phyloP scores from a whole-genome alignment of 2,113 vertebrate genomes.

The Nymphicus hollandicus region DNA sequence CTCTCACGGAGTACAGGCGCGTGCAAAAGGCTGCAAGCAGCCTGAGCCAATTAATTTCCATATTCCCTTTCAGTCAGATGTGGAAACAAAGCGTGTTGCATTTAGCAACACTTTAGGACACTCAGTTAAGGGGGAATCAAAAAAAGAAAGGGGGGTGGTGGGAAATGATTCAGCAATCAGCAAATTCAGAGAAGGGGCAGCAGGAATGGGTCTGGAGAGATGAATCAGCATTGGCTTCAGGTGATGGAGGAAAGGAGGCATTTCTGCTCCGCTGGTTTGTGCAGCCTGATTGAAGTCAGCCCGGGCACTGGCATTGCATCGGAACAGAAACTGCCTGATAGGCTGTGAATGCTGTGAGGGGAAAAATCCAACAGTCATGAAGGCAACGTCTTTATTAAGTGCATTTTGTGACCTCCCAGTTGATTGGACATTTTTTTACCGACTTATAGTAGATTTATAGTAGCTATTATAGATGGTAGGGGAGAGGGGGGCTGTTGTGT shows the following conservation, averaged over 20 bases:
- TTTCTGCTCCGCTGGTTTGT: constrained; percentile 30
- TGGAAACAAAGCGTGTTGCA: background rate
- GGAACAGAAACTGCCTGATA: background rate
- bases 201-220: background rate
- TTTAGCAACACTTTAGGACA: background rate
- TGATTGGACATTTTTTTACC: constrained; percentile 1
- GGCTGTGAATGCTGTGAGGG: background rate
- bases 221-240: constrained; percentile 58
- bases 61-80: constrained; percentile 24
- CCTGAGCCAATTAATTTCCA: constrained; percentile 51
- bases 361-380: background rate
- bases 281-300: constrained; percentile 50
- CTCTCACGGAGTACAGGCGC: background rate
- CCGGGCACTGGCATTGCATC: background rate
- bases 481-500: background rate
- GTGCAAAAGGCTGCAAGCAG: background rate
- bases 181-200: background rate
- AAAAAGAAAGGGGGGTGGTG: too few relatives aligned
- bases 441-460: background rate
- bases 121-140: background rate
- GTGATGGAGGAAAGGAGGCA: constrained; percentile 23
- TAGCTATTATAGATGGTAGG: background rate
- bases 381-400: constrained; percentile 30
- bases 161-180: constrained; percentile 15
- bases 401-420: constrained; percentile 19